A percentile compares a stretch with the other conserved stretches of the same genome.
Conservation (phyloP, 2,888 invertebrate genomes). For the Choristoneura rosaceana region DNA sequence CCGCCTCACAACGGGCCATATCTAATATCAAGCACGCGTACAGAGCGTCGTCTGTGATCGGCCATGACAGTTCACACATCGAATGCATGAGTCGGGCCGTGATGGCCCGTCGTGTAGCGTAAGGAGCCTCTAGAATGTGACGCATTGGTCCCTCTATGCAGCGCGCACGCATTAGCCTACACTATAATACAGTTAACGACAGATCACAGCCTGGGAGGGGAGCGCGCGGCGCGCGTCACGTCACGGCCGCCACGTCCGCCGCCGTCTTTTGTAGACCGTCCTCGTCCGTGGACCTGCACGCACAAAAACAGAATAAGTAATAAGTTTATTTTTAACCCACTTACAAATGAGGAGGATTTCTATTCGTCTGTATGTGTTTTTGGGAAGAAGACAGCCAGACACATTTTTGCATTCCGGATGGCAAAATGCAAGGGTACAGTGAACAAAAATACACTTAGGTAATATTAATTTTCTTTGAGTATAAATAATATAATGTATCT, state of each 20-base stretch:
- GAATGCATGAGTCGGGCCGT: not conserved
- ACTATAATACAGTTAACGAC: slow-evolving; percentile 68
- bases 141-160: slow-evolving; percentile 63
- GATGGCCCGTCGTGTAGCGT: not conserved
- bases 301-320: not conserved
- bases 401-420: too few relatives aligned
- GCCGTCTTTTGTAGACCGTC: slow-evolving; percentile 70
- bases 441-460: too few relatives aligned
- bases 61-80: not conserved
- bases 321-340: too few relatives aligned
- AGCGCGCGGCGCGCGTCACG: slow-evolving; percentile 62
- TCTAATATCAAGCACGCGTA: not conserved
- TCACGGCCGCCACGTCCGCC: slow-evolving; percentile 74
- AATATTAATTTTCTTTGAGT: too few relatives aligned
- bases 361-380: too few relatives aligned
- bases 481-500: too few relatives aligned
- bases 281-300: slow-evolving; percentile 73
- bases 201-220: slow-evolving; percentile 79
- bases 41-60: not conserved
- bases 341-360: too few relatives aligned
- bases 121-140: slow-evolving; percentile 42
- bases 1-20: not conserved
- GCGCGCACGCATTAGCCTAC: slow-evolving; percentile 40
- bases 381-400: too few relatives aligned
- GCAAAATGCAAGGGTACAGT: too few relatives aligned